Conservation (phyloP, 1,140 invertebrate genomes). For the Cephus cinctus region DNA sequence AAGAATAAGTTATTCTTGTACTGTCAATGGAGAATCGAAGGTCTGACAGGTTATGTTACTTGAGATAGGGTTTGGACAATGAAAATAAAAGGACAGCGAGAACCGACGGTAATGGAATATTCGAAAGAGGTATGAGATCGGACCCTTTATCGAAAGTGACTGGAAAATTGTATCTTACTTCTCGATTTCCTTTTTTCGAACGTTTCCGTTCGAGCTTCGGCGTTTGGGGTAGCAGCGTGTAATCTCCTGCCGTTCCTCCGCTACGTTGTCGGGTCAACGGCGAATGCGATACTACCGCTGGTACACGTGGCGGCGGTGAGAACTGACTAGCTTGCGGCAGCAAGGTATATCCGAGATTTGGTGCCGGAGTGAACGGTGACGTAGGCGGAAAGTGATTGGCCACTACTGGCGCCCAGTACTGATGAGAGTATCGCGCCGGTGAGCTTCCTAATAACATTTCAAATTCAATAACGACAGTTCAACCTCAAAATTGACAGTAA, state of each 20-base stretch:
- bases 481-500: no score
- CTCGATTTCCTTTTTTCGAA: slow-evolving; percentile 43
- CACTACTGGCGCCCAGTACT: slow-evolving; percentile 63
- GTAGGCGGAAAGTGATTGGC: slow-evolving; percentile 64
- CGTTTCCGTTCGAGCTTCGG: slow-evolving; percentile 48
- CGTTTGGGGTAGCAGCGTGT: slow-evolving; percentile 49
- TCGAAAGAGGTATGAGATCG: no score
- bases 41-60: no score
- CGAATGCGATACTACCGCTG: slow-evolving; percentile 29
- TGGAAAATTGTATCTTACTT: no score
- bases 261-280: slow-evolving; percentile 44
- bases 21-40: no score
- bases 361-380: slow-evolving; percentile 59
- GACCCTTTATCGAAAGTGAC: no score
- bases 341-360: slow-evolving; percentile 43
- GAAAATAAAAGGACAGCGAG: no score
- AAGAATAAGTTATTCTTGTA: no score
- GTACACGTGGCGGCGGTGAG: slow-evolving; percentile 41
- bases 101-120: no score
- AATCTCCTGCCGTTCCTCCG: slow-evolving; percentile 46
- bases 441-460: slow-evolving; percentile 38
- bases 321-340: slow-evolving; percentile 44
- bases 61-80: no score
- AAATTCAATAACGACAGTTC: not conserved
- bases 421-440: slow-evolving; percentile 40